phyloP scores from a whole-genome alignment of 2,113 vertebrate genomes.

The Cyprinodon tularosa region DNA sequence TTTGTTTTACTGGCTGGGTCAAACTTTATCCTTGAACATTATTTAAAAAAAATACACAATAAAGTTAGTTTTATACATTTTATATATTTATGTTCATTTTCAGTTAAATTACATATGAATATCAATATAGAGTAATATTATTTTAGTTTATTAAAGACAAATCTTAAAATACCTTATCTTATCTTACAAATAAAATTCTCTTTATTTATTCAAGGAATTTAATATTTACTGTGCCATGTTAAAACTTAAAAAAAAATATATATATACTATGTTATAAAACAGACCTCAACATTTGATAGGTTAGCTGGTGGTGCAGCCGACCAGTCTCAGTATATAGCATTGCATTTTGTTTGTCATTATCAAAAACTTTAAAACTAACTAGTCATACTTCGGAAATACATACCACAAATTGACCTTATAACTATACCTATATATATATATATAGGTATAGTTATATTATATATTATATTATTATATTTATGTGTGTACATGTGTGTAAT shows the following conservation, averaged over 20 bases:
- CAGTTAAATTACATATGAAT: neutral
- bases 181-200: neutral
- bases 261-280: neutral
- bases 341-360: too few relatives aligned
- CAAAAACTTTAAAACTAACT: too few relatives aligned
- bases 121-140: neutral
- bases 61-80: too few relatives aligned
- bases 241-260: neutral
- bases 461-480: too few relatives aligned
- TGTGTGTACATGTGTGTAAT: too few relatives aligned
- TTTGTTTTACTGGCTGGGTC: too few relatives aligned
- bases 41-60: neutral
- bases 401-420: too few relatives aligned
- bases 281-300: neutral
- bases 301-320: neutral
- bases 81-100: neutral
- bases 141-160: neutral
- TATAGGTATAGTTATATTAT: neutral
- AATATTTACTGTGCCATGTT: neutral
- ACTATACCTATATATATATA: too few relatives aligned
- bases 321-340: too few relatives aligned
- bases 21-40: neutral
- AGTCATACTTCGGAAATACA: too few relatives aligned
- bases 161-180: neutral
- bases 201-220: neutral